Conservation (phyloP, 2,797 vertebrate genomes). For the Cyprinodon diabolis region DNA sequence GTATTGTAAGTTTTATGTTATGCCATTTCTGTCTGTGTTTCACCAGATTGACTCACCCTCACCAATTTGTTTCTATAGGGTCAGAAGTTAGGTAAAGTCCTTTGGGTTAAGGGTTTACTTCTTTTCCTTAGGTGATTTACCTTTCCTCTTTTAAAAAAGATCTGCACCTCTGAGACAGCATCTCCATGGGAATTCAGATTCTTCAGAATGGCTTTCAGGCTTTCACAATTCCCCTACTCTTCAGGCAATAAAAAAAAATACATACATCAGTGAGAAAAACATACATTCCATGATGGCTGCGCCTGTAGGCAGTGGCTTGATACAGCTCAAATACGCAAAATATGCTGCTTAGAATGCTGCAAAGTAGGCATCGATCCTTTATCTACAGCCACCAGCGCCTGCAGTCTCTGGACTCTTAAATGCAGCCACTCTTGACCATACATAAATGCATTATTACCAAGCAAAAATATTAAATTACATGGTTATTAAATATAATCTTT, state of each 20-base stretch:
- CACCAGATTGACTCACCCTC: neutral
- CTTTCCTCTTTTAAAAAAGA: constrained; percentile 32
- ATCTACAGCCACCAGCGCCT: too few species aligned
- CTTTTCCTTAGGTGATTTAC: constrained; percentile 32
- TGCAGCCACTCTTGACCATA: too few species aligned
- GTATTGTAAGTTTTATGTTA: neutral
- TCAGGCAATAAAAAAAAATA: constrained; percentile 50
- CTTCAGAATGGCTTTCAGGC: constrained; percentile 57
- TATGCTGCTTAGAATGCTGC: too few species aligned
- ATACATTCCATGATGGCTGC: constrained; percentile 4
- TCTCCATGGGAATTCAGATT: constrained; percentile 67
- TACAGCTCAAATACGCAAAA: too few species aligned
- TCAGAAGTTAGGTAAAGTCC: constrained; percentile 20
- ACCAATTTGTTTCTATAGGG: constrained; percentile 19
- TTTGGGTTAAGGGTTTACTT: constrained; percentile 11
- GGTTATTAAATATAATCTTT: too few species aligned
- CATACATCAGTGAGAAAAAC: constrained; percentile 50
- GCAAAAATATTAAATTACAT: too few species aligned
- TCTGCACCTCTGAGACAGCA: constrained; percentile 47
- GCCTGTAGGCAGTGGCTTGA: too few species aligned
- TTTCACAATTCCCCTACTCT: constrained; percentile 51
- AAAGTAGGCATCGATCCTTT: too few species aligned
- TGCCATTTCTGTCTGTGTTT: neutral
- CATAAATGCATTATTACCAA: too few species aligned
- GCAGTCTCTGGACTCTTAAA: too few species aligned